Evolutionary conservation across 30 jellyfish, hydroid and myxozoan genomes (phyloP).

Genomic region (Hydra vulgaris): DNA sequence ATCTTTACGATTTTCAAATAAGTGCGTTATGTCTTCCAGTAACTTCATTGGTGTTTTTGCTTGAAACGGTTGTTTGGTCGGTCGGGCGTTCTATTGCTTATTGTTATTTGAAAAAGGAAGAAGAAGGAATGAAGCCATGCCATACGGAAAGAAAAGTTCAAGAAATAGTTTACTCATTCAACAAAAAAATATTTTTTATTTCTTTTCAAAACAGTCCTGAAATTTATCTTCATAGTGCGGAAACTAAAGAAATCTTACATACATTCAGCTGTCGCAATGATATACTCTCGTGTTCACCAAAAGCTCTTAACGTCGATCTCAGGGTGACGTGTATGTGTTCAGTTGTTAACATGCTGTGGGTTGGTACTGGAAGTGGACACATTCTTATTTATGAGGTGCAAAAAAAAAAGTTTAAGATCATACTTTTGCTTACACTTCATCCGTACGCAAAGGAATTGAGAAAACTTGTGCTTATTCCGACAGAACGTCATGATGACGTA

Average conservation of each 20-base stretch:
- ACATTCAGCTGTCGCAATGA: constrained; percentile 36
- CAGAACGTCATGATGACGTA: no score
- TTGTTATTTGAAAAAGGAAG: not conserved
- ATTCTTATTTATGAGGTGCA: constrained; percentile 39
- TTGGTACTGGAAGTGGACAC: constrained; percentile 97
- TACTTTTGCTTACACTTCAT: no score
- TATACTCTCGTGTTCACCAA: constrained; percentile 33
- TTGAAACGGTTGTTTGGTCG: not conserved
- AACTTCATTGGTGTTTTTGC: not conserved
- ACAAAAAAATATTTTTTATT: constrained; percentile 27
- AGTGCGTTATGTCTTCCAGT: no score
- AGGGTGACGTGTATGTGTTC: constrained; percentile 66
- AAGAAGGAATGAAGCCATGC: not conserved
- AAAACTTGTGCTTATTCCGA: no score
- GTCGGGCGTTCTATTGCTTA: not conserved
- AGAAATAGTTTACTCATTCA: constrained; percentile 31
- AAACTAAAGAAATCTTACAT: constrained; percentile 14
- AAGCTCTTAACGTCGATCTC: constrained; percentile 43
- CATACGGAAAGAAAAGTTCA: constrained; percentile 1
- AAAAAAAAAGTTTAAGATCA: no score
- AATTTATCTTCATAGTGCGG: constrained; percentile 8
- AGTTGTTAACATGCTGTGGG: constrained; percentile 62
- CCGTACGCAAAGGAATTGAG: no score
- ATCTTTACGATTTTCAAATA: not conserved
- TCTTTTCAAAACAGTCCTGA: constrained; percentile 46